A percentile compares a stretch with the other conserved stretches of the same genome.
Conservation (phyloP, 2,113 vertebrate species). For the Psilopogon haemacephalus region DNA sequence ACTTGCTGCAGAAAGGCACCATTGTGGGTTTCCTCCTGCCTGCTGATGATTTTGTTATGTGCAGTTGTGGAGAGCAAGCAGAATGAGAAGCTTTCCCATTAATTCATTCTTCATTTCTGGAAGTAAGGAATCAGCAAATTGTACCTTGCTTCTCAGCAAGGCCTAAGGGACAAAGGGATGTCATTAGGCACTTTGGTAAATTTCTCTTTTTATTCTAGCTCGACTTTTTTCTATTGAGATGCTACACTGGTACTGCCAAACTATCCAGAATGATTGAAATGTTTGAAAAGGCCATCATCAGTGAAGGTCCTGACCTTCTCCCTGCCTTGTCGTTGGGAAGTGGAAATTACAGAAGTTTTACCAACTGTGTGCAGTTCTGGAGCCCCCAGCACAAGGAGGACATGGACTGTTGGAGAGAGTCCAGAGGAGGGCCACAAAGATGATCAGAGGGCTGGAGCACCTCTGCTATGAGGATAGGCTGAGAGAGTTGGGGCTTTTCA, state of each 20-base stretch:
- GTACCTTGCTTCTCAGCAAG: neutral
- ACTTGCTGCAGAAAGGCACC: neutral
- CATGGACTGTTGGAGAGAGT: no score
- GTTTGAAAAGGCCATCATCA: neutral
- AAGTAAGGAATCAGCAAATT: conserved; percentile 57
- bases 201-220: conserved; percentile 7
- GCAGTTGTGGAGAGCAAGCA: neutral
- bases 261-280: neutral
- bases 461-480: no score
- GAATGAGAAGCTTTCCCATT: conserved; percentile 48
- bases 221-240: neutral
- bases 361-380: no score
- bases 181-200: conserved; percentile 6
- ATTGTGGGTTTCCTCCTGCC: neutral
- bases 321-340: neutral
- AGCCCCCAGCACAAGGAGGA: no score
- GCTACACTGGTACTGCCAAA: neutral
- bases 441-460: no score
- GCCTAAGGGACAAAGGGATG: neutral
- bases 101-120: conserved; percentile 39
- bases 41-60: neutral
- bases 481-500: no score
- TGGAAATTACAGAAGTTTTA: neutral
- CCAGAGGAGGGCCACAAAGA: no score
- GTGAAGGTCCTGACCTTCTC: neutral